Evolutionary conservation across 2,797 vertebrate species (phyloP).

Genomic region (Cyclopterus lumpus): DNA sequence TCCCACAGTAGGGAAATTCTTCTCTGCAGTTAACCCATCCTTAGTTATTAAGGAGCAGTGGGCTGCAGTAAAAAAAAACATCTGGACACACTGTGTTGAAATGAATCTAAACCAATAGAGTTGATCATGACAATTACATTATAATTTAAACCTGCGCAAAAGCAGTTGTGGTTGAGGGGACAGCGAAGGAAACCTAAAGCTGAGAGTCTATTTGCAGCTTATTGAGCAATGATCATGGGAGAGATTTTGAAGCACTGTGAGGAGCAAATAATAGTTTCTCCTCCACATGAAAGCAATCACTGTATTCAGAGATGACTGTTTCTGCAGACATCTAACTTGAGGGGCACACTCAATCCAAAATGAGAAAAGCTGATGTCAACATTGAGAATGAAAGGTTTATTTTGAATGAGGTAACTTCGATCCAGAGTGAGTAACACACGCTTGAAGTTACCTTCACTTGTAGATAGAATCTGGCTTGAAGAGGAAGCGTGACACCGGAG

Average conservation of each 20-base stretch:
- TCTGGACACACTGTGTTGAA: conserved; percentile 18
- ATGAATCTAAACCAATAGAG: conserved; percentile 18
- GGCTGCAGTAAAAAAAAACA: too few relatives aligned
- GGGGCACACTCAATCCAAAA: conserved; percentile 25
- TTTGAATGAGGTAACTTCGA: conserved; percentile 25
- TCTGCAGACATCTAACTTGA: conserved; percentile 33
- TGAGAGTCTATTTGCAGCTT: conserved; percentile 22
- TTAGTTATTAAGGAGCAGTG: too few relatives aligned
- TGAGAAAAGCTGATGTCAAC: conserved; percentile 31
- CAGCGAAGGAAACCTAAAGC: conserved; percentile 18
- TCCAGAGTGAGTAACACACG: conserved; percentile 11
- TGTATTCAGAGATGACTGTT: conserved; percentile 35
- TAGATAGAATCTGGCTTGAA: conserved; percentile 48
- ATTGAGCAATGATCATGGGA: conserved; percentile 18
- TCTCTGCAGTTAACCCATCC: too few relatives aligned
- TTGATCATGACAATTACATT: conserved; percentile 37
- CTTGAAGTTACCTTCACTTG: conserved; percentile 34
- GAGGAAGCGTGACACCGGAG: conserved; percentile 23
- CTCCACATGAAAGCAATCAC: conserved; percentile 59
- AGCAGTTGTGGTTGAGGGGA: conserved; percentile 28
- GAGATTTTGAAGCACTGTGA: conserved; percentile 11
- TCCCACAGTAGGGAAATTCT: too few relatives aligned
- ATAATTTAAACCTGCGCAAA: conserved; percentile 51
- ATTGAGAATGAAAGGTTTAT: conserved; percentile 33
- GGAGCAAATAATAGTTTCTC: conserved; percentile 30